Base-by-base conservation (phyloP, 2,113 vertebrate species). In the Psephotus haematonotus region DNA sequence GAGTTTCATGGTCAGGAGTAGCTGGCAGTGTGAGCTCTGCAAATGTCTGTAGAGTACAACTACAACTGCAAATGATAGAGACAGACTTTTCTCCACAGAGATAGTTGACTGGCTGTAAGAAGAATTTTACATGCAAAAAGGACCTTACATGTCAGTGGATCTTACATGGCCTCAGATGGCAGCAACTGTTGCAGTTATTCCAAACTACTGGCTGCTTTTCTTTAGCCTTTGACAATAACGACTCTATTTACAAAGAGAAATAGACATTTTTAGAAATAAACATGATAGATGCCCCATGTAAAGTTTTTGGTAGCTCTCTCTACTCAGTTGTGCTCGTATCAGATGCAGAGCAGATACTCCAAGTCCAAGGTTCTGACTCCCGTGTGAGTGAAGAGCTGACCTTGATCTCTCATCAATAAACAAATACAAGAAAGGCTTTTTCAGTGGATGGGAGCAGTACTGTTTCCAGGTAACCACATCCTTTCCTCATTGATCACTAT, bases 381-480 rank as follows among this genome's bases (percentile, higher is more conserved):
- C 13, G 16, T 16, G 39, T 46, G 44, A 93, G 35, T 27, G 74
- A 81, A 76, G 92, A 82, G 41, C 89, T 53, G 23, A 20, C 76
- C 96, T 93, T 93, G 91, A 95, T 96, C 72, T 87, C 47, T 90
- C 82, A 92, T 82, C 92, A 96, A 90, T 85, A 96, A 96, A 95
- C 92, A 97, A 92, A 95, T 41, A 86, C 6, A 81, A 79, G 88
- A 85, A 92, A 95, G 70, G 46, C n/a, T 80, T 75, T 88, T 95
- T 88, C 68, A 78, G 82, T 0, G 33, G 78, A 95, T 77, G 68
- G 81, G 60, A 95, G 81, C 95, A 77, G 67, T 81, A 80, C 52
- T 71, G 96, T 98, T 95, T 97, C 96, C 92, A 98, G 95, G 97
- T 97, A 97, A 97, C 97, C 78, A 65, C 4, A 13, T 94, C 78